These are phyloP conservation scores for Hystrix brachyura DNA, from an alignment of 2,113 vertebrate genomes.

Conservation along the genomic window DNA sequence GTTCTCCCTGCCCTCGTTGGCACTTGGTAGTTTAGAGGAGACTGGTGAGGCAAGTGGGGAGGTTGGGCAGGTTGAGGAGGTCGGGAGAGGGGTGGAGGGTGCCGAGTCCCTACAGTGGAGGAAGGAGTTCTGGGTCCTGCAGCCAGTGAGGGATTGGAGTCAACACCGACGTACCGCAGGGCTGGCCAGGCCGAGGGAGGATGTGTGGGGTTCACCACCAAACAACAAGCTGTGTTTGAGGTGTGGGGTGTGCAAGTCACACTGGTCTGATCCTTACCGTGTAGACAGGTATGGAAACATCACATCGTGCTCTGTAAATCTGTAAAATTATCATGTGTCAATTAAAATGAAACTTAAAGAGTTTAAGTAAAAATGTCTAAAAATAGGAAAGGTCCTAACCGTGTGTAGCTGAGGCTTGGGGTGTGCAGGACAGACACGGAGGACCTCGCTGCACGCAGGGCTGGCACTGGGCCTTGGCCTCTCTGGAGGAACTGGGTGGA, in stretches of 20 bases:
- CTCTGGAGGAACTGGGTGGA: too few species aligned
- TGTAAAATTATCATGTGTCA: not conserved
- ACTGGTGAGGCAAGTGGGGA: too few species aligned
- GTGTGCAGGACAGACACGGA: not conserved
- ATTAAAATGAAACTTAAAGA: not conserved
- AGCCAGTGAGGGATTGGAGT: too few species aligned
- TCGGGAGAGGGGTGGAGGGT: too few species aligned
- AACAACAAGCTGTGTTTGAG: not conserved
- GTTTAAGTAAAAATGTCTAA: not conserved
- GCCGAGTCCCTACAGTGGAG: not conserved
- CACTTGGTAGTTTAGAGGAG: not conserved
- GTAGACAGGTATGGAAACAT: not conserved
- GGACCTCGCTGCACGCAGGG: not conserved
- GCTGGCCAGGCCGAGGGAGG: not conserved
- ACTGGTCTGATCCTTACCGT: not conserved
- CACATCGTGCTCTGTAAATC: too few species aligned
- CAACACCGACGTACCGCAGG: not conserved
- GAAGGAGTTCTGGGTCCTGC: not conserved
- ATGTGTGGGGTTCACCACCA: not conserved
- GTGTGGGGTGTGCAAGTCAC: not conserved
- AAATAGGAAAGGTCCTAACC: not conserved
- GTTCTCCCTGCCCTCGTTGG: not conserved
- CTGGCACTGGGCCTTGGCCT: not conserved
- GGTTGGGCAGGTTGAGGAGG: too few species aligned
- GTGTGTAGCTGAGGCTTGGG: fast-evolving